Base-by-base conservation (phyloP, 2,797 vertebrate genomes). In the Mormyrus proboscirostris region DNA sequence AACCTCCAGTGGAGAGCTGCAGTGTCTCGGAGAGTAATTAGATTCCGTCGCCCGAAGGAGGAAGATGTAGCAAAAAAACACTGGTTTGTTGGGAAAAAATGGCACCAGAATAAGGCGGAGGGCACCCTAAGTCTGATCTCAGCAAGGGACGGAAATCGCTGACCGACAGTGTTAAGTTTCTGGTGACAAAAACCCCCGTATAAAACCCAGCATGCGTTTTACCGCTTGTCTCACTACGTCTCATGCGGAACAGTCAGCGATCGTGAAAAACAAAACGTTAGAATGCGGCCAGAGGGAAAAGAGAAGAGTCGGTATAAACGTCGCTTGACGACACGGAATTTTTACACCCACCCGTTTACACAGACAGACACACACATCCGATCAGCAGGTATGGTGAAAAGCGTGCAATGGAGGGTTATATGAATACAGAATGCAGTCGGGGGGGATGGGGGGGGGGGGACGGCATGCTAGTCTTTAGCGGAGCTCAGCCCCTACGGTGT, bases 351-450 rank as follows among this genome's bases (percentile, higher is more conserved):
- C 38, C 29, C 9, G 44, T 29, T 62, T 25, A 62, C 57, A 62
- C n/a, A 62, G 0, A 76, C 69, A 76, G 29, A 41, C 33, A 82
- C 47, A 53, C 51, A 19, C 29, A 41, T 19, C 38, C 50, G 38
- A 88, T 29, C 49, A 62, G 47, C 89, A 38, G 59, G 50, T 38
- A 12, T 50, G 49, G 79, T 19, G 22, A 44, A 76, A 33, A 51
- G 83, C 59, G 22, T 76, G 85, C 49, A 59, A 49, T 76, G 92
- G 90, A 88, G 89, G 91, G 76, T 91, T 92, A 94, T 87, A 91
- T 87, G 93, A 91, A 90, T 93, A 38, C 33, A 89, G 57, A 76
- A 62, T 95, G 90, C 91, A 90, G 93, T 90, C 88, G 22, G 49
- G 87, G 65, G 88, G 50, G 29, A 29, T 1, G 29, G 29, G 29